phyloP scores from a whole-genome alignment of 2,888 invertebrate species.

The Stramonita haemastoma region DNA sequence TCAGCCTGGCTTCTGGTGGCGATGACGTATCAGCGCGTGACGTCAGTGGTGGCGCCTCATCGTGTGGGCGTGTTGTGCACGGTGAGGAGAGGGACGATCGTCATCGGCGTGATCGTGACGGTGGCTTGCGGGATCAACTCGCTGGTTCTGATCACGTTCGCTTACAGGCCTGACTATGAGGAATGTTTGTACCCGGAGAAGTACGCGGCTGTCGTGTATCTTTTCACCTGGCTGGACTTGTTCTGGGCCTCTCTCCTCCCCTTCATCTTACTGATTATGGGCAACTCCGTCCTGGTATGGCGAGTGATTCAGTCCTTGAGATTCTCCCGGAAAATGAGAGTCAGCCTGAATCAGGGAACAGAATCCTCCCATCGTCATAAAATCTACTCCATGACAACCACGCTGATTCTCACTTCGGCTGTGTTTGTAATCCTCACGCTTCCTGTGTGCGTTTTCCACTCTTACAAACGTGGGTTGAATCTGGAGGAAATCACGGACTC shows the following conservation, averaged over 20 bases:
- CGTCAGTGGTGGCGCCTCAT: slow-evolving; percentile 10
- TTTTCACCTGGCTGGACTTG: background rate
- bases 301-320: background rate
- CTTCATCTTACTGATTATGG: background rate
- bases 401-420: background rate
- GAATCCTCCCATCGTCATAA: background rate
- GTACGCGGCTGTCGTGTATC: background rate
- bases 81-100: background rate
- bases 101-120: background rate
- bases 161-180: background rate
- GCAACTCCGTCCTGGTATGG: background rate
- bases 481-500: background rate
- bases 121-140: background rate
- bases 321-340: background rate
- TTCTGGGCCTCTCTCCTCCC: background rate
- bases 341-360: background rate
- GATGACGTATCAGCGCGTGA: slow-evolving; percentile 25
- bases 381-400: background rate
- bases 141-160: background rate
- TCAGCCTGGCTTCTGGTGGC: slow-evolving; percentile 19
- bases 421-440: background rate
- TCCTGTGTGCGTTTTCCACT: background rate
- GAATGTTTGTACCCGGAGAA: background rate
- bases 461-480: background rate
- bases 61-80: background rate